Percentiles rank a stretch among this genome's conserved stretches.
Conservation (phyloP, 2,888 invertebrate genomes). For the Lobophora halterata region DNA sequence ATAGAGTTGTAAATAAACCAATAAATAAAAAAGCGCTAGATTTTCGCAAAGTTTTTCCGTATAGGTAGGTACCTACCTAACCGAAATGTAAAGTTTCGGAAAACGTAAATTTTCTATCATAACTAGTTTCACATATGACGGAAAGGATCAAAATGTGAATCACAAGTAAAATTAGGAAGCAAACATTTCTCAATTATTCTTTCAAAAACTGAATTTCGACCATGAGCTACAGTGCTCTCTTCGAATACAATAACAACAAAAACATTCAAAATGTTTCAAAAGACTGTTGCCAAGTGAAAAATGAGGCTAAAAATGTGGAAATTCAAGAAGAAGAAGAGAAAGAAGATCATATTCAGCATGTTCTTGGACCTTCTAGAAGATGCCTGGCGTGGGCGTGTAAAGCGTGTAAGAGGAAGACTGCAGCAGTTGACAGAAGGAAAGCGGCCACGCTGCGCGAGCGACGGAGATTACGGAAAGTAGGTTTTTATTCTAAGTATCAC, state of each 20-base stretch:
- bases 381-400: constrained; percentile 98
- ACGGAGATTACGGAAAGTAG: constrained; percentile 94
- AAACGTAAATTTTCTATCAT: too few species aligned
- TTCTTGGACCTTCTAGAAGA: constrained; percentile 82
- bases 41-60: too few species aligned
- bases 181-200: too few species aligned
- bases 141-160: too few species aligned
- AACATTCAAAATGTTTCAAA: constrained; percentile 44
- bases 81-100: too few species aligned
- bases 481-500: constrained; percentile 37
- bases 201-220: too few species aligned
- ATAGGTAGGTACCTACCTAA: too few species aligned
- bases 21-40: too few species aligned
- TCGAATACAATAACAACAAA: constrained; percentile 43
- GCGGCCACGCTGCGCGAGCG: constrained; percentile 98
- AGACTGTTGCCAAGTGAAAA: constrained; percentile 60
- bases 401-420: constrained; percentile 97
- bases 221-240: constrained; percentile 62
- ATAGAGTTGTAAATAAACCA: too few species aligned
- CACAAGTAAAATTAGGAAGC: too few species aligned
- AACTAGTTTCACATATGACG: too few species aligned
- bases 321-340: constrained; percentile 41
- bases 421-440: constrained; percentile 96
- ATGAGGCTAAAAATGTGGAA: constrained; percentile 46
- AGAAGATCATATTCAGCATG: constrained; percentile 71